Conservation (phyloP, 2,797 vertebrate species). For the Vireo griseus region DNA sequence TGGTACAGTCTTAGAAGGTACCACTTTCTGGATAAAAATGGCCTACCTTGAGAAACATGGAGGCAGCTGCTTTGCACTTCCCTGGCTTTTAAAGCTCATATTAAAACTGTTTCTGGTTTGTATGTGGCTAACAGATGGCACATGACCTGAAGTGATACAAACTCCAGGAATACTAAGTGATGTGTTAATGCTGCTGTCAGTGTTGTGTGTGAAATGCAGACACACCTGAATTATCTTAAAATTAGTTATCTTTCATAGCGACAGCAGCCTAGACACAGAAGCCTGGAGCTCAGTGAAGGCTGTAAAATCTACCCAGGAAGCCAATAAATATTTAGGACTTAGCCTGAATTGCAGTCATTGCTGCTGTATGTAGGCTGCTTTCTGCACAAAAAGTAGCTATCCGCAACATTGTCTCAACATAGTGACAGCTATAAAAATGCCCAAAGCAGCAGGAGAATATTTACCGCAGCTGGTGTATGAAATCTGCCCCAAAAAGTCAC, state of each 20-base stretch:
- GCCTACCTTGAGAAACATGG: not conserved
- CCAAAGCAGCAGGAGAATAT: not conserved
- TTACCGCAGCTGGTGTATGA: not conserved
- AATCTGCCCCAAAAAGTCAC: not conserved
- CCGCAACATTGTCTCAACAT: not conserved
- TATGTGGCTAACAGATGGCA: not conserved
- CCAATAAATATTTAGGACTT: conserved; percentile 40
- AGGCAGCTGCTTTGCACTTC: not conserved
- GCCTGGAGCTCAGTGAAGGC: not conserved
- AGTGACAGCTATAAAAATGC: conserved; percentile 7
- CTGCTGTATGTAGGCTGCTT: conserved; percentile 6
- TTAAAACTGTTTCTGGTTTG: not conserved
- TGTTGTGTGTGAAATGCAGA: not conserved
- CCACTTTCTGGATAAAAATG: not conserved
- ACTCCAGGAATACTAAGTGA: not conserved
- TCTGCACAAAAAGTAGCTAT: not conserved
- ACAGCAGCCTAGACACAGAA: not conserved
- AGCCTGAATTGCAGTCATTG: not conserved
- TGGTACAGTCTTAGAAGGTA: not conserved
- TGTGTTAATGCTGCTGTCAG: not conserved
- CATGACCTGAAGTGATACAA: not conserved
- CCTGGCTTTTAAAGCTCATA: not conserved
- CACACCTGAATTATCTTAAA: conserved; percentile 1
- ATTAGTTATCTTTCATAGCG: not conserved
- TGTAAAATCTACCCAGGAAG: conserved; percentile 37